Base-by-base conservation (phyloP, 2,888 invertebrate genomes). In the Cenopis cana region DNA sequence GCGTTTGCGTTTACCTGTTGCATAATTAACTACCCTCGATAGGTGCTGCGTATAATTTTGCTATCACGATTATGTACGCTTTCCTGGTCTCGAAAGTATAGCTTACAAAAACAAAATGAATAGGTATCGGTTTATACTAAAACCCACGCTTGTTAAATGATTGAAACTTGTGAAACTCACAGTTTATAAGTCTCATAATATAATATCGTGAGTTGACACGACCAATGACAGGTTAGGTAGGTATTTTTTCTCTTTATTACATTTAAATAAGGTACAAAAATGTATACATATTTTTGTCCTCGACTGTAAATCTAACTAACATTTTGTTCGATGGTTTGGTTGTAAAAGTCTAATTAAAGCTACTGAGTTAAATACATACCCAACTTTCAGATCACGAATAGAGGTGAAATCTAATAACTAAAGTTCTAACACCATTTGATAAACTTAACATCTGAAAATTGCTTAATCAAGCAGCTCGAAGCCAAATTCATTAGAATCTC, bases 1-100 rank as follows among this genome's bases (percentile, higher is more conserved):
- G 62, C 62, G 9, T 56, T 62, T 17, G 49, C 62, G 36, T n/a
- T 52, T 66, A 71, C 71, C 61, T 71, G 71, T 71, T 71, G 71
- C 60, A 71, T 71, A 66, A 61, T 71, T 67, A 67, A 52, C 46
- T 69, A 52, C 61, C 67, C 38, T 38, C 61, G 8, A 20, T 54
- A 33, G 20, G 36, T n/a, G 50, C 55, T 46, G 36, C 61, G 50
- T 52, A 62, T 62, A 52, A 60, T 62, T 62, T 52, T 52, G 36
- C 52, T 36, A 62, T 52, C 11, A 29, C 49, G 50, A 36, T 52
- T 17, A 17, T 52, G 52, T 24, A 14, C 18, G 50, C 12, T 36
- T 61, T 62, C 33, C 38, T 54, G 64, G 9, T 33, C 61, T 36
- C 46, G 12, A 20, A 12, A 38, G 12, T 29, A 24, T 36, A 54